phyloP scores from a whole-genome alignment of 1,140 invertebrate genomes.

The Euglossa dilemma region DNA sequence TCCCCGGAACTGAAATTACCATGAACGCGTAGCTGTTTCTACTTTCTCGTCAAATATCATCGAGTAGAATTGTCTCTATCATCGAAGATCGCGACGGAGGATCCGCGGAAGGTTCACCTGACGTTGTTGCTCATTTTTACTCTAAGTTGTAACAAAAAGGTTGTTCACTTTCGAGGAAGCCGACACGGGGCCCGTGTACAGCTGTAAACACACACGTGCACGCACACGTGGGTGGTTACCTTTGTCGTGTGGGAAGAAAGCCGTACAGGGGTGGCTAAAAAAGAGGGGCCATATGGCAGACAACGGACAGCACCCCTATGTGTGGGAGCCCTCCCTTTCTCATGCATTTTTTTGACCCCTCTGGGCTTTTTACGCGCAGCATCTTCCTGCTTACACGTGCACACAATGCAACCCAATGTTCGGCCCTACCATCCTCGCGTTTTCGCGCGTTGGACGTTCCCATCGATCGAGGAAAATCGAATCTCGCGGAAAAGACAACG shows the following conservation, averaged over 20 bases:
- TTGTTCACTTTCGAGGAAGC: constrained; percentile 41
- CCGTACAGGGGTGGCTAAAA: constrained; percentile 72
- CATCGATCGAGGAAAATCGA: constrained; percentile 18
- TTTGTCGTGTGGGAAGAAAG: constrained; percentile 63
- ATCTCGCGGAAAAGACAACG: background rate
- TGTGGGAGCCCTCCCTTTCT: constrained; percentile 74
- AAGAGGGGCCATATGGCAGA: constrained; percentile 78
- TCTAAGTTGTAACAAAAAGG: constrained; percentile 6
- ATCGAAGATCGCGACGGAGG: no score
- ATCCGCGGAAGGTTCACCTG: no score
- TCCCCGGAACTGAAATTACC: background rate
- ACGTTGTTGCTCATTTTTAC: constrained; percentile 31
- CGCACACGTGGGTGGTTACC: constrained; percentile 50
- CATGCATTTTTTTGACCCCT: constrained; percentile 60
- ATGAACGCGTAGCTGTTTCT: background rate
- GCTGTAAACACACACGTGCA: constrained; percentile 27
- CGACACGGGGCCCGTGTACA: background rate
- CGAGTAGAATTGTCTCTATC: background rate
- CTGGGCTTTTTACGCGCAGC: constrained; percentile 45
- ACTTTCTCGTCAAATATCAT: no score
- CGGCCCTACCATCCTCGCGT: background rate
- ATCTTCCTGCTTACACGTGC: constrained; percentile 61
- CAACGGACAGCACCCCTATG: constrained; percentile 70
- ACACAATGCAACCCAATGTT: constrained; percentile 28
- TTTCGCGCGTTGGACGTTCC: no score